Evolutionary conservation across 1,140 invertebrate species (phyloP).

Genomic region (Araneus ventricosus): DNA sequence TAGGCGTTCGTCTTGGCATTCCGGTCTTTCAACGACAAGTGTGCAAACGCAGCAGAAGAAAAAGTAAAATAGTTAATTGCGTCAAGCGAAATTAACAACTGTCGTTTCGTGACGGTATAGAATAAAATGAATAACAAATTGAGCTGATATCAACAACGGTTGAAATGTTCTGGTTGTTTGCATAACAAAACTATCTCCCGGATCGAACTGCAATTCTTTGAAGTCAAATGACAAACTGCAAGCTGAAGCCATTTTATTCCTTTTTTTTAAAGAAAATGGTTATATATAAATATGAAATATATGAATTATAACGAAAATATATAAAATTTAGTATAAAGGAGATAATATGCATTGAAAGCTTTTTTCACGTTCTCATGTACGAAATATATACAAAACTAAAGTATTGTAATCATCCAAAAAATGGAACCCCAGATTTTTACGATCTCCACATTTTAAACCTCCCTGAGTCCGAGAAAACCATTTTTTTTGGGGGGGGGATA

Average conservation of each 20-base stretch:
- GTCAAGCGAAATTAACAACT: background rate
- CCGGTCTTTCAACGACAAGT: background rate
- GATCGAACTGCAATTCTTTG: background rate
- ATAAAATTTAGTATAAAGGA: too few relatives aligned
- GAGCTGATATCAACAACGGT: background rate
- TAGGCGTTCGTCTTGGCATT: background rate
- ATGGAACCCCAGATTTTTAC: too few relatives aligned
- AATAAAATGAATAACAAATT: background rate
- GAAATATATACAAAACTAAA: too few relatives aligned
- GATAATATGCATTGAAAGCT: too few relatives aligned
- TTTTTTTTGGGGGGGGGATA: too few relatives aligned
- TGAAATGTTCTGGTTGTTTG: constrained; percentile 5
- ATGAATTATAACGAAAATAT: too few relatives aligned
- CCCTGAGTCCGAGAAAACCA: too few relatives aligned
- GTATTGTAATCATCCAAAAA: too few relatives aligned
- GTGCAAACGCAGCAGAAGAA: background rate
- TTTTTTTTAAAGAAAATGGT: background rate
- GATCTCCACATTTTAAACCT: too few relatives aligned
- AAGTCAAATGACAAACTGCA: background rate
- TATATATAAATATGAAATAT: too few relatives aligned
- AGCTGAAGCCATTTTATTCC: background rate
- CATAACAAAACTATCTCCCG: constrained; percentile 3
- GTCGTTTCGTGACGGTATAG: background rate
- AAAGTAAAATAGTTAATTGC: background rate
- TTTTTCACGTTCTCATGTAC: too few relatives aligned